These are phyloP conservation scores for Mola mola DNA, from an alignment of 2,113 vertebrate genomes.

Conservation along the genomic window DNA sequence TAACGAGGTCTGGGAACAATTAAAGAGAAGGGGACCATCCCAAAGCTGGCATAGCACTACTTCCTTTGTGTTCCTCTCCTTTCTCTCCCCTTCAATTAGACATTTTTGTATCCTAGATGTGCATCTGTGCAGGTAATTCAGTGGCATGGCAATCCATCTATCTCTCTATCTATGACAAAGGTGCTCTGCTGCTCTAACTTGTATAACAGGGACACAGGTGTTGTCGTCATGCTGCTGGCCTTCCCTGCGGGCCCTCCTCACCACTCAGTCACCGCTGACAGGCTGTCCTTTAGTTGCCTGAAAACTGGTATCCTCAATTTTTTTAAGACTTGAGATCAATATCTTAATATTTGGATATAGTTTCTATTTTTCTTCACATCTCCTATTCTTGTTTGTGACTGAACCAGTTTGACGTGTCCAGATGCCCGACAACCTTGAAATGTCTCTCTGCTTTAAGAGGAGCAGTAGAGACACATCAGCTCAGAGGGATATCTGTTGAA, in stretches of 20 bases:
- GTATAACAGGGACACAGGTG: slow-evolving; percentile 36
- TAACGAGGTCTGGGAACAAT: slow-evolving; percentile 53
- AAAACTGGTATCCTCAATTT: slow-evolving; percentile 60
- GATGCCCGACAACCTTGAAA: slow-evolving; percentile 59
- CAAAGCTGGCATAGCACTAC: slow-evolving; percentile 8
- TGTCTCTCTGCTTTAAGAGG: not conserved
- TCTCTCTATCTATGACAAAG: not conserved
- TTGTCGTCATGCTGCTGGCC: slow-evolving; percentile 46
- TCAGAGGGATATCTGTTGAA: slow-evolving; percentile 11
- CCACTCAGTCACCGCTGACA: slow-evolving; percentile 70
- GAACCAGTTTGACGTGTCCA: slow-evolving; percentile 26
- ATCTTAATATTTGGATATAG: slow-evolving; percentile 71
- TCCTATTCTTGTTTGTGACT: slow-evolving; percentile 28
- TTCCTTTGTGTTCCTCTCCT: slow-evolving; percentile 29
- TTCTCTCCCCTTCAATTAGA: slow-evolving; percentile 25
- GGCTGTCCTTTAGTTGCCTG: slow-evolving; percentile 58
- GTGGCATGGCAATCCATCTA: slow-evolving; percentile 31
- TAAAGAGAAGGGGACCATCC: slow-evolving; percentile 30
- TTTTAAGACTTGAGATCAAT: slow-evolving; percentile 70
- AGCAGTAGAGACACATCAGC: slow-evolving; percentile 13
- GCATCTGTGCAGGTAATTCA: slow-evolving; percentile 27
- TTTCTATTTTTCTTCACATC: slow-evolving; percentile 3
- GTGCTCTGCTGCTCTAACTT: slow-evolving; percentile 6
- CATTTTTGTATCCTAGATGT: slow-evolving; percentile 29
- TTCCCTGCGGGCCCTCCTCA: slow-evolving; percentile 27